A percentile compares a stretch with the other conserved stretches of the same genome.
These are phyloP conservation scores for Campoplex nolae DNA, from an alignment of 2,888 invertebrate species.

Conservation along the genomic window DNA sequence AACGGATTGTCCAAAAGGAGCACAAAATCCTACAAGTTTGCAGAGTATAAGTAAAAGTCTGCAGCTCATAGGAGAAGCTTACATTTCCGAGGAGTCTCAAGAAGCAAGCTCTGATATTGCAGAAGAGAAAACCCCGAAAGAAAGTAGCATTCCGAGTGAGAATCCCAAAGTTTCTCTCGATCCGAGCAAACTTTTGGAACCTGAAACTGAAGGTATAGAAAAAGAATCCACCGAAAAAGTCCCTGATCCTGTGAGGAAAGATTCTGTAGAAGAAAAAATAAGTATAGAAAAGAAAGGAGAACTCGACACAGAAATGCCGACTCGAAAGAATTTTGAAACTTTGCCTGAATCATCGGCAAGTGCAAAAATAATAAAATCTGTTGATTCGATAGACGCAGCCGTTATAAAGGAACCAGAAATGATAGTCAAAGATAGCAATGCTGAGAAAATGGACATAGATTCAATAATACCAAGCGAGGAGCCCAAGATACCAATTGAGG, in stretches of 20 bases:
- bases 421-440: neutral
- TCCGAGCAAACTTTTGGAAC: neutral
- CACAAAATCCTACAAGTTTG: conserved; percentile 44
- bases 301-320: neutral
- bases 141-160: conserved; percentile 44
- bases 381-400: conserved; percentile 53
- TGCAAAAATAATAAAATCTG: conserved; percentile 18
- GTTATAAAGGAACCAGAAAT: conserved; percentile 23
- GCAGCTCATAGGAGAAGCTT: conserved; percentile 78
- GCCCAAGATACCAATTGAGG: conserved; percentile 10
- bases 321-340: conserved; percentile 1
- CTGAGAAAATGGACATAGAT: conserved; percentile 49
- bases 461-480: conserved; percentile 24
- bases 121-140: conserved; percentile 37
- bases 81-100: conserved; percentile 79
- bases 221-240: neutral
- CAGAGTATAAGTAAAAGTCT: conserved; percentile 74
- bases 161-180: conserved; percentile 12
- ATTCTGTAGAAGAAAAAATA: neutral
- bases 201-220: neutral
- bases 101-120: conserved; percentile 66
- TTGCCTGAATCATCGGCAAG: neutral
- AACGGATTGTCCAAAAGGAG: neutral
- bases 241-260: neutral
- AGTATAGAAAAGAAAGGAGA: neutral